A percentile compares a stretch with the other conserved stretches of the same genome.
These are phyloP conservation scores for Gnathonemus longibarbis DNA, from an alignment of 2,113 vertebrate genomes.

Conservation along the genomic window DNA sequence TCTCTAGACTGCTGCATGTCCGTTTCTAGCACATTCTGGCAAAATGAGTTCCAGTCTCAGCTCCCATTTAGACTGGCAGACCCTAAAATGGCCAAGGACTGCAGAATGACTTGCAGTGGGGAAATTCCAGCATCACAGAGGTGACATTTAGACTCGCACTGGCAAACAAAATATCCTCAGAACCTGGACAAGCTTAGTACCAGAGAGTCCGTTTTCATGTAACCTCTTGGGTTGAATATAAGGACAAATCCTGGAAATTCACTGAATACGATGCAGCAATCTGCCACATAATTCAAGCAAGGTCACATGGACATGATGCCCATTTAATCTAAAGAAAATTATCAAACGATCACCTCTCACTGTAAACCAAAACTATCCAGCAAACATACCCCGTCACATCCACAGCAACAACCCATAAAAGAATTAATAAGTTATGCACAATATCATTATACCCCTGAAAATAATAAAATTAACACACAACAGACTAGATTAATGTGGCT, in stretches of 20 bases:
- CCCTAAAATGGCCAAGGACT: not conserved
- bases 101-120: not conserved
- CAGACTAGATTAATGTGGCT: not conserved
- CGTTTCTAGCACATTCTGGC: not conserved
- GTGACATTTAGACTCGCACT: not conserved
- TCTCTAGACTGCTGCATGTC: not conserved
- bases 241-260: not conserved
- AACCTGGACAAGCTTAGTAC: not conserved
- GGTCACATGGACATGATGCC: not conserved
- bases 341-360: not conserved
- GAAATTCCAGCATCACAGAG: not conserved
- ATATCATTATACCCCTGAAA: not conserved
- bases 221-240: not conserved
- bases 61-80: not conserved
- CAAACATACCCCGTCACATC: not conserved
- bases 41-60: not conserved
- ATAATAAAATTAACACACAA: not conserved
- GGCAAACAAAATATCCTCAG: not conserved
- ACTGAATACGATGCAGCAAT: not conserved
- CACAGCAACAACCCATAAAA: not conserved
- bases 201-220: not conserved
- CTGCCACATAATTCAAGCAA: not conserved
- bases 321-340: not conserved
- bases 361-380: not conserved
- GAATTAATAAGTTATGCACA: not conserved